Evolutionary conservation across 1,140 invertebrate genomes (phyloP).

Genomic region (Stegodyphus dumicola): DNA sequence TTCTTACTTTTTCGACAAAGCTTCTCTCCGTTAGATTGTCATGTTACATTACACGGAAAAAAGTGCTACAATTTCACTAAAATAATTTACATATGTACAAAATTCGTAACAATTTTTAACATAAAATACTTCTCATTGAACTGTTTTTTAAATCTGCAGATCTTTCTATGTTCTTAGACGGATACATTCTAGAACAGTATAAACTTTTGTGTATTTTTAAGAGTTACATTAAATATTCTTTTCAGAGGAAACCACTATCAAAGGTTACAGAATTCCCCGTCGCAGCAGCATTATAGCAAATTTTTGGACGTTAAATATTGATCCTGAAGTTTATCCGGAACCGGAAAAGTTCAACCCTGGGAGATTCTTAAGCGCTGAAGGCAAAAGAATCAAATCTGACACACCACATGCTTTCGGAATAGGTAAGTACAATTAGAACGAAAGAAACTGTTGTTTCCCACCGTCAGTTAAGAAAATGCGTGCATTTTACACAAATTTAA

Average conservation of each 20-base stretch:
- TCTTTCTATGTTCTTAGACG: neutral
- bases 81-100: too few relatives aligned
- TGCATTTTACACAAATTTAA: too few relatives aligned
- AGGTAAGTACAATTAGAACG: slow-evolving; percentile 46
- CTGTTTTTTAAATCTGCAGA: neutral
- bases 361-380: slow-evolving; percentile 77
- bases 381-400: slow-evolving; percentile 76
- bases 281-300: slow-evolving; percentile 66
- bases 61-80: too few relatives aligned
- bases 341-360: slow-evolving; percentile 82
- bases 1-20: too few relatives aligned
- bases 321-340: slow-evolving; percentile 77
- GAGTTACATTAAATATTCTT: neutral
- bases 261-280: slow-evolving; percentile 56
- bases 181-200: neutral
- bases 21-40: too few relatives aligned
- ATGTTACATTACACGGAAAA: too few relatives aligned
- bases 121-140: neutral
- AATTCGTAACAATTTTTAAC: too few relatives aligned
- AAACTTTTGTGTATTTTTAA: too few relatives aligned
- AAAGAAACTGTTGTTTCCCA: neutral
- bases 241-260: slow-evolving; percentile 43
- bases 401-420: slow-evolving; percentile 64
- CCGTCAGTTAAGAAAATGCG: too few relatives aligned
- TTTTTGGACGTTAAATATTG: slow-evolving; percentile 77